Conservation (phyloP, 2,797 vertebrate species). For the Neosilurus hyrtlii region DNA sequence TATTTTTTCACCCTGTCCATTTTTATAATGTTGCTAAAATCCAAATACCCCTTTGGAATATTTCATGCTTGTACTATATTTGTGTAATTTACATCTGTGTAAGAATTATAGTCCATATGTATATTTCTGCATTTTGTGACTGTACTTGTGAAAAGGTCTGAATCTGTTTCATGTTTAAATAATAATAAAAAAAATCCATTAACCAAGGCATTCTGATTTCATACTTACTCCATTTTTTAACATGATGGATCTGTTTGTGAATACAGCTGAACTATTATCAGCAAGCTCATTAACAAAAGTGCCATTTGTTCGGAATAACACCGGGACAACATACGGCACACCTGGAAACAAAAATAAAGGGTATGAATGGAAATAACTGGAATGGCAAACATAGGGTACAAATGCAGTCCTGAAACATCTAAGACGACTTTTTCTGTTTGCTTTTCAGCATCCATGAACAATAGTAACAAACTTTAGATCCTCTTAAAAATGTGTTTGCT, state of each 20-base stretch:
- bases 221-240: conserved; percentile 51
- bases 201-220: not conserved
- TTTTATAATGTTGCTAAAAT: not conserved
- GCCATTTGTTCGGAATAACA: conserved; percentile 54
- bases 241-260: conserved; percentile 24
- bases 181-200: not conserved
- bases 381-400: not conserved
- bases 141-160: not conserved
- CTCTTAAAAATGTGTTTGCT: not conserved
- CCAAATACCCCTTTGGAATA: not conserved
- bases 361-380: not conserved
- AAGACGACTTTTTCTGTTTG: not conserved
- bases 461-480: not conserved
- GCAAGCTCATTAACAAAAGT: conserved; percentile 53
- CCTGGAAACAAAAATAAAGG: not conserved
- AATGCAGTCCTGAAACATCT: not conserved
- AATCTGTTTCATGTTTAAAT: not conserved
- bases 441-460: not conserved
- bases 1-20: not conserved
- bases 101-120: not conserved
- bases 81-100: not conserved
- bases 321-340: not conserved
- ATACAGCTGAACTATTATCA: conserved; percentile 47
- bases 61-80: not conserved
- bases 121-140: not conserved